Percentiles rank a stretch among this genome's conserved stretches.
These are phyloP conservation scores for Cherax destructor DNA, from an alignment of 1,140 invertebrate species.

Conservation along the genomic window DNA sequence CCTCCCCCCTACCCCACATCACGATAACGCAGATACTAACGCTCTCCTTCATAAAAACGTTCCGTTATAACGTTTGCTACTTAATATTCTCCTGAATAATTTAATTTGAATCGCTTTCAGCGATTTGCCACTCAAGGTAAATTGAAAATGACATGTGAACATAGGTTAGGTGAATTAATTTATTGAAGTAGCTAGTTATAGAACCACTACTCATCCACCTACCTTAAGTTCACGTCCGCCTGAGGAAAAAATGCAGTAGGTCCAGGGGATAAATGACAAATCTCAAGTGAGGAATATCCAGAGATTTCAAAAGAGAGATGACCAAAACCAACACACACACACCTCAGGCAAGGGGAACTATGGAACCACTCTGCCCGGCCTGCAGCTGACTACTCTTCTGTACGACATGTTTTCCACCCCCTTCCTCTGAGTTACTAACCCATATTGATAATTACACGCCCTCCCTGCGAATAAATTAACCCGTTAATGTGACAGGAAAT, in stretches of 20 bases:
- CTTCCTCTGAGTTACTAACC: not conserved
- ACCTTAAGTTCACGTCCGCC: constrained; percentile 12
- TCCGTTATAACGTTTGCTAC: not conserved
- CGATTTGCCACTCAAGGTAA: not conserved
- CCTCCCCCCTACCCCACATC: too few relatives aligned
- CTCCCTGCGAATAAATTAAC: constrained; percentile 2
- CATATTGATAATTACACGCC: not conserved
- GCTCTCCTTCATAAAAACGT: not conserved
- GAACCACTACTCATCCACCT: not conserved
- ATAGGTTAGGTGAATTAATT: not conserved
- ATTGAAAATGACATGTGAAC: not conserved
- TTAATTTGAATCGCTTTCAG: not conserved
- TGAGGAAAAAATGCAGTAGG: not conserved
- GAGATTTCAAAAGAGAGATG: constrained; percentile 5
- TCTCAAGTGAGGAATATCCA: constrained; percentile 16
- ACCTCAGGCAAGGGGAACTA: constrained; percentile 50
- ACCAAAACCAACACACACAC: constrained; percentile 30
- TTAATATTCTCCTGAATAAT: not conserved
- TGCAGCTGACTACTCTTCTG: constrained; percentile 14
- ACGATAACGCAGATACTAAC: too few relatives aligned
- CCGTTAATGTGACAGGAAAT: not conserved
- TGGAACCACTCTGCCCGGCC: constrained; percentile 39
- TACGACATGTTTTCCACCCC: constrained; percentile 30
- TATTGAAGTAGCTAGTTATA: not conserved
- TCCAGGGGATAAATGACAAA: constrained; percentile 11